These are phyloP conservation scores for Atrina japonica DNA, from an alignment of 2,888 invertebrate species.

Conservation along the genomic window DNA sequence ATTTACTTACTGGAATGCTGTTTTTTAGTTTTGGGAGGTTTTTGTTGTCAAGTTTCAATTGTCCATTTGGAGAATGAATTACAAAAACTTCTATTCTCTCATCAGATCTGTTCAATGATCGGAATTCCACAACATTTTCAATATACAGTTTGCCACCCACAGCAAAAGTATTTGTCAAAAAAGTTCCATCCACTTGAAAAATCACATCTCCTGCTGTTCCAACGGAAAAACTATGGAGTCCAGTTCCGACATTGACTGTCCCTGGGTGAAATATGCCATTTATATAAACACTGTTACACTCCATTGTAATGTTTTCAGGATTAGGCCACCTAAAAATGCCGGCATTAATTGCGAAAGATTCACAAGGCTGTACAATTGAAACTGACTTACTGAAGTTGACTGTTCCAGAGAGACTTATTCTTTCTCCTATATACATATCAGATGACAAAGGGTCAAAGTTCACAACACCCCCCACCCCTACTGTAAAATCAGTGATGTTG, in stretches of 20 bases:
- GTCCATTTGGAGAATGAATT: conserved; percentile 48
- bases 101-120: conserved; percentile 45
- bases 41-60: conserved; percentile 46
- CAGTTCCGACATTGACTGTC: conserved; percentile 49
- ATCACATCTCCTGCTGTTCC: conserved; percentile 52
- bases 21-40: conserved; percentile 30
- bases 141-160: conserved; percentile 55
- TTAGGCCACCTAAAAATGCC: conserved; percentile 51
- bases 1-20: conserved; percentile 22
- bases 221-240: conserved; percentile 45
- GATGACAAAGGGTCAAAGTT: conserved; percentile 48
- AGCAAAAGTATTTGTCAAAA: conserved; percentile 47
- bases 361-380: conserved; percentile 51
- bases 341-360: conserved; percentile 44
- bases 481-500: conserved; percentile 35
- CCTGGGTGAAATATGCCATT: conserved; percentile 56
- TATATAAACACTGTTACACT: conserved; percentile 56
- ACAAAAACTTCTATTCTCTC: conserved; percentile 45
- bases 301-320: conserved; percentile 48
- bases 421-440: conserved; percentile 51
- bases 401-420: conserved; percentile 49
- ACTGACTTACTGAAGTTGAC: conserved; percentile 51
- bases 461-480: conserved; percentile 48
- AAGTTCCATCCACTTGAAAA: conserved; percentile 49
- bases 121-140: conserved; percentile 52